phyloP scores from a whole-genome alignment of 2,888 invertebrate species.

The Spodoptera littoralis region DNA sequence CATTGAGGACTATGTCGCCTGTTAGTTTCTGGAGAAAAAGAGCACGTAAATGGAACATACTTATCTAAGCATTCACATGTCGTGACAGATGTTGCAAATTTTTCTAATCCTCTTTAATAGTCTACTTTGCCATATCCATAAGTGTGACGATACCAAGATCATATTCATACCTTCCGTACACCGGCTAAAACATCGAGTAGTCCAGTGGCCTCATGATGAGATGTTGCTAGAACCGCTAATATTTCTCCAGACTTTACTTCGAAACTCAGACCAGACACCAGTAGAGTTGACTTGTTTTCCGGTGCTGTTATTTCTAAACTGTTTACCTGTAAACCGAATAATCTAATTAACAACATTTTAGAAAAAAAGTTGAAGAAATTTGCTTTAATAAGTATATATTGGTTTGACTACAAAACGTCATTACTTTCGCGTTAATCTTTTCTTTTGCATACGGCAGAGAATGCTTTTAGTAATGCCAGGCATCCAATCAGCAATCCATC shows the following conservation, averaged over 20 bases:
- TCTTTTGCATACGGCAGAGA: too few species aligned
- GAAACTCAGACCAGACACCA: conserved; percentile 93
- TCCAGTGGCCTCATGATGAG: conserved; percentile 95
- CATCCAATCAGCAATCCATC: too few species aligned
- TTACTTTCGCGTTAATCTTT: too few species aligned
- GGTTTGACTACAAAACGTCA: too few species aligned
- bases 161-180: conserved; percentile 82
- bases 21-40: conserved; percentile 82
- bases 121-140: too few species aligned
- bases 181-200: conserved; percentile 96
- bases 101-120: too few species aligned
- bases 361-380: background rate
- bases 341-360: too few species aligned
- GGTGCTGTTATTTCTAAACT: conserved; percentile 90
- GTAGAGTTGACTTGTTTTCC: conserved; percentile 86
- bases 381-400: too few species aligned
- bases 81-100: too few species aligned
- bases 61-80: background rate
- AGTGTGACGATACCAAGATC: too few species aligned
- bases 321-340: conserved; percentile 83
- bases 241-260: conserved; percentile 97
- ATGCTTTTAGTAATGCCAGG: too few species aligned
- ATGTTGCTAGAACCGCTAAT: conserved; percentile 96
- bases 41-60: background rate
- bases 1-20: conserved; percentile 96